Base-by-base conservation (phyloP, 1,140 invertebrate genomes). In the Caerostris extrusa region DNA sequence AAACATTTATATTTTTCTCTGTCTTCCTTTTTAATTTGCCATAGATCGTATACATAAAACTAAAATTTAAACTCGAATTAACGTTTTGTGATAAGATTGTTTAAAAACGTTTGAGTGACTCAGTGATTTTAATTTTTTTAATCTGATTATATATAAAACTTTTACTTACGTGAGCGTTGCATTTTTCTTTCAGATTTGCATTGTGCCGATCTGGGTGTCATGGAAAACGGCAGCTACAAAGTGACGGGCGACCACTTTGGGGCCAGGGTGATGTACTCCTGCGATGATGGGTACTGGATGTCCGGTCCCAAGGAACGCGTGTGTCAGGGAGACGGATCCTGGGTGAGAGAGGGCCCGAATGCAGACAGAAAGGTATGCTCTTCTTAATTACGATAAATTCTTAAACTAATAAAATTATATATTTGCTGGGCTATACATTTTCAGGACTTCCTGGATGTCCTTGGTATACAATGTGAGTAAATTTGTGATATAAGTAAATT, bases 241-340 rank as follows among this genome's bases (percentile, higher is more conserved):
- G 95, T 98, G 0, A 97, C 97, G 5, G 98, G 98, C 3, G 96
- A 97, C 93, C 96, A 98, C 5, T 99, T 99, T 95, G 98, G 98
- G 0, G 97, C 98, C 92, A 97, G 97, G 86, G 98, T 98, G 0
- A 96, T 97, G 53, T 99, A 99, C 96, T 97, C 97, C 6, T 99
- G 99, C 96, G 97, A 98, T 57, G 97, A 97, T 67, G 98, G 98
- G 5, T 99, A 97, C 96, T 97, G 98, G 95, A 97, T 99, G 50
- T 98, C 99, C 3, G 99, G 99, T 0, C 96, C 98, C 0, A 96
- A 97, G 96, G 97, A 99, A 96, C 96, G 98, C 91, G 97, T 97
- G 57, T 99, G 99, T 95, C 97, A 98, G 95, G 98, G 98, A 3
- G 98, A 99, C 95, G 98, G 98, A 5, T 97, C 97, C 83, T 99